These are phyloP conservation scores for Rambutsinella grinnellia DNA, from an alignment of 2,888 invertebrate genomes.

Conservation along the genomic window DNA sequence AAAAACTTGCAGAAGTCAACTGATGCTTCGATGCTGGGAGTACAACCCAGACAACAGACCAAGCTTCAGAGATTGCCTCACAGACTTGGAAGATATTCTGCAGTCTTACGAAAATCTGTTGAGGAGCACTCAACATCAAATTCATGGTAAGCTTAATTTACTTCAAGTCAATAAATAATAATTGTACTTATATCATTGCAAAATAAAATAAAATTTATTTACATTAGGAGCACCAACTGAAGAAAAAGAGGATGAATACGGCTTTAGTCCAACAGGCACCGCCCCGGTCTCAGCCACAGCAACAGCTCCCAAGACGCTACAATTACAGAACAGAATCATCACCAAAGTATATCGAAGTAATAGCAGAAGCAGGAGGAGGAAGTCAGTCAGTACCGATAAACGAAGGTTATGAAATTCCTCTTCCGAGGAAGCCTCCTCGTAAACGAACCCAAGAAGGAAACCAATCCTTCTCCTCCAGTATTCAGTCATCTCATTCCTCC, in stretches of 20 bases:
- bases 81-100: conserved; percentile 60
- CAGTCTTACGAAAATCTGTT: conserved; percentile 37
- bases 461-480: conserved; percentile 29
- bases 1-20: too few species aligned
- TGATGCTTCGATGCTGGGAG: conserved; percentile 95
- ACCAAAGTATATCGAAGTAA: conserved; percentile 62
- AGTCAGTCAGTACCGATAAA: conserved; percentile 17
- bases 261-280: conserved; percentile 23
- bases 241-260: conserved; percentile 40
- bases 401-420: conserved; percentile 64
- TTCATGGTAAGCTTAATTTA: not conserved
- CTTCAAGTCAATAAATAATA: not conserved
- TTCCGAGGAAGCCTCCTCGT: conserved; percentile 56
- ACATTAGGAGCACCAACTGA: not conserved
- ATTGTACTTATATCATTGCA: not conserved
- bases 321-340: conserved; percentile 21
- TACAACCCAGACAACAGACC: conserved; percentile 92
- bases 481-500: conserved; percentile 20
- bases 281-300: conserved; percentile 5
- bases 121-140: not conserved
- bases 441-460: conserved; percentile 11
- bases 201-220: not conserved
- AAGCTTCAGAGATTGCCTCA: conserved; percentile 86
- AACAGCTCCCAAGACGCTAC: conserved; percentile 19
- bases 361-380: conserved; percentile 39